Base-by-base conservation (phyloP, 2,888 invertebrate genomes). In the Arctia plantaginis region DNA sequence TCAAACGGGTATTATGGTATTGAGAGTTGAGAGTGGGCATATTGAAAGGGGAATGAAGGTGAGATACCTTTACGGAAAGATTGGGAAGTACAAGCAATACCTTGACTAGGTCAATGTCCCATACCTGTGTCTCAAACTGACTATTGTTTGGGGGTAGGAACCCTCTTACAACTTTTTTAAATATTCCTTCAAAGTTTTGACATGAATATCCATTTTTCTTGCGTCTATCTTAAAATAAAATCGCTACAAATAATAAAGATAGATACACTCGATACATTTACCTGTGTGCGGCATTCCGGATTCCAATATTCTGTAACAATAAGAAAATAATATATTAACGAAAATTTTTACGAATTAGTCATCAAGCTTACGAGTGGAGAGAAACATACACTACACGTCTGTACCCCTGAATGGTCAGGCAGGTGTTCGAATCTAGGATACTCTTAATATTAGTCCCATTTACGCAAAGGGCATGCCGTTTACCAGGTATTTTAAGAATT, bases 231-330 rank as follows among this genome's bases (percentile, higher is more conserved):
- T 47, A 51, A 51, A 51, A 12, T 8, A 51, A 51, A 51, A 51
- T 51, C 6, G 3, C 47, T 10, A 33, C 33, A 15, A n/a, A n/a
- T 39, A 51, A 7, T 13, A 33, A 33, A 39, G 7, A 3, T n/a
- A n/a, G 33, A 69, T 73, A 76, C 47, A 44, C 59, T 33, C 55
- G 71, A 69, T 77, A 79, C 74, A 74, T 79, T 90, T 92, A 94
- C 95, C 95, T 90, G 95, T 95, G 81, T 95, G 95, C 78, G 95
- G 95, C 95, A 95, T 95, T 83, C 82, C 89, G 86, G 75, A 69
- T 51, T 76, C 75, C 75, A 78, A 66, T 76, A 73, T 80, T 84
- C 84, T 90, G 90, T 85, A 84, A 89, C 86, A 82, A 75, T 85
- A 85, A 86, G 27, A 74, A 10, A 27, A 33, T 35, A 69, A 68